Conservation (phyloP, 1,140 invertebrate species). For the Lordiphosa mommai region DNA sequence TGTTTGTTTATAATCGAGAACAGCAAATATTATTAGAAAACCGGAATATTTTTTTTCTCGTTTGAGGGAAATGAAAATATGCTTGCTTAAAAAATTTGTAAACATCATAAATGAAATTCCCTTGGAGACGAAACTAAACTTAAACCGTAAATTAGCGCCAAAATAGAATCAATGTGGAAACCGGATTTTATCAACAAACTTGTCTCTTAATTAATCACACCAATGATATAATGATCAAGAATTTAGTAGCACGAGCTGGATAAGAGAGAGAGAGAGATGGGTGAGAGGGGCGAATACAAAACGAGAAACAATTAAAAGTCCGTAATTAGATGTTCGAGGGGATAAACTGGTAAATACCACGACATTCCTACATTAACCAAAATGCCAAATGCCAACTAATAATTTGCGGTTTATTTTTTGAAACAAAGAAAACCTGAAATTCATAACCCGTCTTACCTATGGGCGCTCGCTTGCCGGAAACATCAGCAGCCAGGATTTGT, state of each 20-base stretch:
- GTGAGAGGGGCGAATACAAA: constrained; percentile 24
- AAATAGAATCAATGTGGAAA: constrained; percentile 32
- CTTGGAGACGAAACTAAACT: constrained; percentile 25
- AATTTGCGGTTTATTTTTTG: constrained; percentile 43
- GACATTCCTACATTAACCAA: constrained; percentile 27
- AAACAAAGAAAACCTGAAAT: constrained; percentile 39
- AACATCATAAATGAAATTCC: constrained; percentile 13
- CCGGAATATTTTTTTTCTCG: constrained; percentile 26
- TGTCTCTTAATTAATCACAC: constrained; percentile 51
- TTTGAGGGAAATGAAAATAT: constrained; percentile 18
- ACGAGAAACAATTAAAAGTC: constrained; percentile 25
- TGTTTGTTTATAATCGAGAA: constrained; percentile 1
- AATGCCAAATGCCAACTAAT: neutral
- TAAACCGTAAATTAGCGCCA: constrained; percentile 20
- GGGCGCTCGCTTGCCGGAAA: constrained; percentile 80
- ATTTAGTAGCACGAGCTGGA: constrained; percentile 11
- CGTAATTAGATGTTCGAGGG: constrained; percentile 44
- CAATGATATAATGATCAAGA: constrained; percentile 24
- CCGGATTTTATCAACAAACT: constrained; percentile 40
- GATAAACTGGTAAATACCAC: constrained; percentile 31
- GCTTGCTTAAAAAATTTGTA: constrained; percentile 15
- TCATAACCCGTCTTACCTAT: constrained; percentile 54
- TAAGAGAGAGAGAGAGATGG: too few species aligned
- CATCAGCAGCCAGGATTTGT: constrained; percentile 82
- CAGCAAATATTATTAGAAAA: constrained; percentile 14